Evolutionary conservation across 2,888 invertebrate genomes (phyloP).

Genomic region (Monochamus alternatus): DNA sequence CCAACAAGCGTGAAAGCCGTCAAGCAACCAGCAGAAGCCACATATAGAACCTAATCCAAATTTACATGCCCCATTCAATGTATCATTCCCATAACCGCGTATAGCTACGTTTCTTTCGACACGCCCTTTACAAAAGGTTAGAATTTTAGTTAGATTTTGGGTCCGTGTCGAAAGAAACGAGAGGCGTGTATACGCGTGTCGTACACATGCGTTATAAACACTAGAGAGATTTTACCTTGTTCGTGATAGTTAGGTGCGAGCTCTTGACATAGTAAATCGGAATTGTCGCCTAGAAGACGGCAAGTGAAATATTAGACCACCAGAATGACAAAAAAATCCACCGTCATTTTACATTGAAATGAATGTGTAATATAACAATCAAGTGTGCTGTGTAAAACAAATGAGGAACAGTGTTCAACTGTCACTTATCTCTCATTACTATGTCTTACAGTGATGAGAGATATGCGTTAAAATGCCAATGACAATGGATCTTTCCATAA

Average conservation of each 20-base stretch:
- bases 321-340: constrained; percentile 15
- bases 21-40: background rate
- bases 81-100: constrained; percentile 13
- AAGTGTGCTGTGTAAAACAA: too few relatives aligned
- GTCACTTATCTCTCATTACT: too few relatives aligned
- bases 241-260: constrained; percentile 69
- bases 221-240: constrained; percentile 53
- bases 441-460: too few relatives aligned
- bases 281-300: constrained; percentile 72
- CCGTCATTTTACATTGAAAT: constrained; percentile 9
- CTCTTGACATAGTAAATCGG: constrained; percentile 75
- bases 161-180: background rate
- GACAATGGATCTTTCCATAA: background rate
- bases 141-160: background rate
- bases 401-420: too few relatives aligned
- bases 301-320: constrained; percentile 49
- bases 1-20: background rate
- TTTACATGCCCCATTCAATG: constrained; percentile 14
- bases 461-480: background rate
- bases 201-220: constrained; percentile 22
- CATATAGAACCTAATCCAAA: background rate
- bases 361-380: background rate
- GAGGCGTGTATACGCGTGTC: background rate
- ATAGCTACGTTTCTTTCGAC: constrained; percentile 3
- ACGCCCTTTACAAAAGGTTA: background rate